phyloP scores from a whole-genome alignment of 2,797 vertebrate genomes.

The Crypturellus tataupa region DNA sequence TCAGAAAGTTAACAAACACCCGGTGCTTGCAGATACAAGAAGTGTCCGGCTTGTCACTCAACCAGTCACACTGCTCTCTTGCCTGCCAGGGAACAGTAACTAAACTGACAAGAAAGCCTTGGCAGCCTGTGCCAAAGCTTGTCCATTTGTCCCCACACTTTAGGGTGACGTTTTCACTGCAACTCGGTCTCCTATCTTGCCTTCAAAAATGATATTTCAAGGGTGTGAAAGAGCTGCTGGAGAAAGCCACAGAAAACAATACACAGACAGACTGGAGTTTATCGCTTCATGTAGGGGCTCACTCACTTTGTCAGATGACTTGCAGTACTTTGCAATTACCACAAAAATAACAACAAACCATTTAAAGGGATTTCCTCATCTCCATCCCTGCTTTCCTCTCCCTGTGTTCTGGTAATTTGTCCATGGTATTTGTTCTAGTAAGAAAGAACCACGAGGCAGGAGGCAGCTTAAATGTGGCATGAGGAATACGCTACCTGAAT shows the following conservation, averaged over 20 bases:
- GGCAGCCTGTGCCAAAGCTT: conserved; percentile 38
- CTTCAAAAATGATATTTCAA: conserved; percentile 71
- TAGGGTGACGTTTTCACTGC: conserved; percentile 49
- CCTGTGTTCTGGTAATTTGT: background rate
- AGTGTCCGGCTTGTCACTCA: conserved; percentile 63
- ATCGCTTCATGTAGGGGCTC: conserved; percentile 38
- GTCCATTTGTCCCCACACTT: conserved; percentile 69
- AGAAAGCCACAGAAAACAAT: conserved; percentile 67
- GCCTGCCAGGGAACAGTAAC: conserved; percentile 64
- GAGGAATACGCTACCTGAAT: background rate
- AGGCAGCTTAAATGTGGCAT: background rate
- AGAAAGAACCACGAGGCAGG: background rate
- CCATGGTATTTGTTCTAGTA: background rate
- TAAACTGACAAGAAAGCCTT: conserved; percentile 65
- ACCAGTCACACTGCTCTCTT: conserved; percentile 63
- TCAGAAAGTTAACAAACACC: conserved; percentile 56
- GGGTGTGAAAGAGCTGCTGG: conserved; percentile 66
- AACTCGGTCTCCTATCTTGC: conserved; percentile 59
- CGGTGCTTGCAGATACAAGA: conserved; percentile 57
- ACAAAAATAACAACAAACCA: conserved; percentile 71
- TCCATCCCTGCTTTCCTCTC: background rate
- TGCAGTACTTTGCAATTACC: conserved; percentile 63
- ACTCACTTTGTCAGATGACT: conserved; percentile 69
- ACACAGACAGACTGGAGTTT: background rate
- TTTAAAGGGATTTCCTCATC: conserved; percentile 49